These are phyloP conservation scores for Zaprionus africanus DNA, from an alignment of 1,140 invertebrate genomes.

Conservation along the genomic window DNA sequence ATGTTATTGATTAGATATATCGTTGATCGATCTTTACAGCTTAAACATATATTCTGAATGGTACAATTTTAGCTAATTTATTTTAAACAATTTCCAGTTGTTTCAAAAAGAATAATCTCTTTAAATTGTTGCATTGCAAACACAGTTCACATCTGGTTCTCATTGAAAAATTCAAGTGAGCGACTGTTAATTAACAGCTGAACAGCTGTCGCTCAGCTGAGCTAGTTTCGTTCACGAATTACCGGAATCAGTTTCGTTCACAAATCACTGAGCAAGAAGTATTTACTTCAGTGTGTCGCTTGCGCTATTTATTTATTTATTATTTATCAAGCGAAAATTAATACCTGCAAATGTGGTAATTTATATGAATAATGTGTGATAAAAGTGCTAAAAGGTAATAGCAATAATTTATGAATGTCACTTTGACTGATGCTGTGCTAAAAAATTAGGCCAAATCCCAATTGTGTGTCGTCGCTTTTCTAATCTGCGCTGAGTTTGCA, in stretches of 20 bases:
- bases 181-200: not conserved
- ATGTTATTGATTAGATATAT: too few species aligned
- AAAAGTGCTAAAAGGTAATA: slow-evolving; percentile 26
- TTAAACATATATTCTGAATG: not conserved
- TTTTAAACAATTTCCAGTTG: not conserved
- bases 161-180: not conserved
- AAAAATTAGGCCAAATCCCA: slow-evolving; percentile 57
- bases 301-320: slow-evolving; percentile 9
- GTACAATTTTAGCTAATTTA: not conserved
- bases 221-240: not conserved
- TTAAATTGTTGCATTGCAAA: not conserved
- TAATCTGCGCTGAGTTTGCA: slow-evolving; percentile 21
- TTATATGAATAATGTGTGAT: not conserved
- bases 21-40: too few species aligned
- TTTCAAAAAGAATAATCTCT: not conserved
- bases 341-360: not conserved
- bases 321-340: not conserved
- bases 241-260: not conserved
- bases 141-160: not conserved
- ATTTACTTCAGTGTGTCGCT: not conserved
- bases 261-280: slow-evolving; percentile 4
- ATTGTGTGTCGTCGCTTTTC: slow-evolving; percentile 36
- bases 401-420: slow-evolving; percentile 36
- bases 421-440: slow-evolving; percentile 4
- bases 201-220: slow-evolving; percentile 6